Evolutionary conservation across 2,797 vertebrate species (phyloP), one percentile per base, ranked within the genome.

Genomic region (Typhlichthys subterraneus): DNA sequence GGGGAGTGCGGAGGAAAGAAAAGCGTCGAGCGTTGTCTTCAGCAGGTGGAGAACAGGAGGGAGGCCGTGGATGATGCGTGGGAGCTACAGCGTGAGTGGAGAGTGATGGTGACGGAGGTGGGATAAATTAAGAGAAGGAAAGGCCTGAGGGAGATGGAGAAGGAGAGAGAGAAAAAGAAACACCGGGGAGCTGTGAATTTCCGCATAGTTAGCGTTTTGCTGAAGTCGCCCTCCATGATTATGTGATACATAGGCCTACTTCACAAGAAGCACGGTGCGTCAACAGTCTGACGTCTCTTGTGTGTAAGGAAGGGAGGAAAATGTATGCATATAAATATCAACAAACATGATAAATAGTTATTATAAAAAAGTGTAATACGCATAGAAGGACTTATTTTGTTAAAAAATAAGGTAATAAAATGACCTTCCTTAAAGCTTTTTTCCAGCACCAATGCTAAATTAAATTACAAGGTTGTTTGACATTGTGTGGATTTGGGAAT

Each of bases 51-150:
- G 11, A 65, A 50, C 66, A 79, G 73, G 70, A 67, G 76, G 65
- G 60, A 83, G 83, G 67, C 72, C 65, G 57, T 38, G 71, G 68
- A 80, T 55, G 65, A 65, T 59, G 73, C 79, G 78, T 73, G 69
- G 81, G 80, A 83, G 77, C 73, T 53, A 42, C 38, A 42, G 38
- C 8, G 50, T 14, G 67, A 83, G 77, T 31, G 62, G 70, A 83
- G 72, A 73, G 70, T 59, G 72, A 80, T 76, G 81, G 84, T 84
- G 88, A 81, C 88, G 87, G 81, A 78, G 87, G 77, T 69, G 75
- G 83, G 80, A 81, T 79, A 82, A 83, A 80, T 80, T 82, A 77
- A 73, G 79, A 63, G 82, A 77, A 73, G 79, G 63, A 85, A 84
- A 79, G 60, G 82, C 84, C 84, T 75, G 63, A 80, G 81, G 83